These are phyloP conservation scores for Hemicentrotus pulcherrimus DNA, from an alignment of 35 echinoderm and acorn worm species.

Conservation along the genomic window DNA sequence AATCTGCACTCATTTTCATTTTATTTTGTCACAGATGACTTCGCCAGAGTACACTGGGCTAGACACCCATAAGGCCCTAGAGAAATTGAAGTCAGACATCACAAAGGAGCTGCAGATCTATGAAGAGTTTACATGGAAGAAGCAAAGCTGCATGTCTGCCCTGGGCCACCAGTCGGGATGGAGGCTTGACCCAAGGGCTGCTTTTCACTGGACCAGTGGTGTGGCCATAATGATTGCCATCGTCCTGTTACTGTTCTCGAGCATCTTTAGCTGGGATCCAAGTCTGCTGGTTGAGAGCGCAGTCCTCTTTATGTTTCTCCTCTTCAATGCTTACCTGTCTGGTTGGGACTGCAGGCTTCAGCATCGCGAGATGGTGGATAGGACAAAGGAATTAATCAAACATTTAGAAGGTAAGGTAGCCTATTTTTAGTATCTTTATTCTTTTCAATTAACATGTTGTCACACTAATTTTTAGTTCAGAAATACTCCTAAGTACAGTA, in stretches of 20 bases:
- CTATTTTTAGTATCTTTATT: not conserved
- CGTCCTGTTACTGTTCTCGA: conserved; percentile 54
- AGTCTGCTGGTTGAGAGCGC: conserved; percentile 53
- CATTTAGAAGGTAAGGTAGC: not conserved
- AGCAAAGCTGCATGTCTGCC: conserved; percentile 42
- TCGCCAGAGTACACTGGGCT: conserved; percentile 49
- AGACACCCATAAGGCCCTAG: conserved; percentile 52
- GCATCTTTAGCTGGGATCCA: conserved; percentile 39
- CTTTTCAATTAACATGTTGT: not conserved
- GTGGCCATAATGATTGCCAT: conserved; percentile 60
- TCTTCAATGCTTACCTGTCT: conserved; percentile 74
- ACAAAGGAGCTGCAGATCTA: conserved; percentile 69
- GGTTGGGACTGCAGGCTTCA: conserved; percentile 77
- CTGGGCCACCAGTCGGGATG: conserved; percentile 50
- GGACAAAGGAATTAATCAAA: not conserved
- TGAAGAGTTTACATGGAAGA: conserved; percentile 32
- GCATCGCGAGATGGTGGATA: conserved; percentile 62
- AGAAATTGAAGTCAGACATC: conserved; percentile 69
- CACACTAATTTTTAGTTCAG: not conserved
- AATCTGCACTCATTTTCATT: not conserved
- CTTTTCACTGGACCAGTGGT: conserved; percentile 72
- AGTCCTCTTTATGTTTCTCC: conserved; percentile 64
- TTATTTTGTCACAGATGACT: conserved; percentile 39
- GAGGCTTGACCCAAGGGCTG: conserved; percentile 37
- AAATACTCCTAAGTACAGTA: not conserved